Evolutionary conservation across 2,888 invertebrate genomes (phyloP).

Genomic region (Zelleria hepariella): DNA sequence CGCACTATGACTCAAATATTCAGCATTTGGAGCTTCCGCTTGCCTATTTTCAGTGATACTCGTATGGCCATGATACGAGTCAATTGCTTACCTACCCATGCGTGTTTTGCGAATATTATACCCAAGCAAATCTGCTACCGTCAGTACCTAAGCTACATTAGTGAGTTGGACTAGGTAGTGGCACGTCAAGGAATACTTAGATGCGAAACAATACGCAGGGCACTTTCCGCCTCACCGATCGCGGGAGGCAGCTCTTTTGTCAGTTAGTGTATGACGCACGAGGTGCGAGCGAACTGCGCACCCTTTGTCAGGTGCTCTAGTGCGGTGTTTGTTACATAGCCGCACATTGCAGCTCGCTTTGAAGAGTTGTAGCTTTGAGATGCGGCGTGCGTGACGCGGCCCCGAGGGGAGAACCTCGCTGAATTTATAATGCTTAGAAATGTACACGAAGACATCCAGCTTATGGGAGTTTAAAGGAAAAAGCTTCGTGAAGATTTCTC

Average conservation of each 20-base stretch:
- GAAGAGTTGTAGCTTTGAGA: neutral
- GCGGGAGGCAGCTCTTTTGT: neutral
- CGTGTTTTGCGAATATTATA: too few relatives aligned
- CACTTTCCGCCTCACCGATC: neutral
- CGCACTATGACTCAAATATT: too few relatives aligned
- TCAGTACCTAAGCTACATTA: neutral
- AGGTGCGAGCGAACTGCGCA: neutral
- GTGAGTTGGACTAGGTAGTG: neutral
- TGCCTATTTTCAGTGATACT: too few relatives aligned
- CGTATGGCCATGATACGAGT: too few relatives aligned
- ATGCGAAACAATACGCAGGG: neutral
- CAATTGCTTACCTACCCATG: too few relatives aligned
- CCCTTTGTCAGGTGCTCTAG: neutral
- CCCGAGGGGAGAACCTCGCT: neutral
- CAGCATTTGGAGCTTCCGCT: too few relatives aligned
- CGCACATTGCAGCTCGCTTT: neutral
- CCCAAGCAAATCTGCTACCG: too few relatives aligned
- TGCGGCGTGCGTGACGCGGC: neutral
- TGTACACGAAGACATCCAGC: neutral
- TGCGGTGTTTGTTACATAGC: neutral
- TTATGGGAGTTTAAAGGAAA: neutral
- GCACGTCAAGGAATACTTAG: neutral
- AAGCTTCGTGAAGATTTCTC: neutral
- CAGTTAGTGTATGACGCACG: neutral
- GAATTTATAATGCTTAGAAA: neutral